Conservation (phyloP, 2,797 vertebrate species). For the Furcifer pardalis region DNA sequence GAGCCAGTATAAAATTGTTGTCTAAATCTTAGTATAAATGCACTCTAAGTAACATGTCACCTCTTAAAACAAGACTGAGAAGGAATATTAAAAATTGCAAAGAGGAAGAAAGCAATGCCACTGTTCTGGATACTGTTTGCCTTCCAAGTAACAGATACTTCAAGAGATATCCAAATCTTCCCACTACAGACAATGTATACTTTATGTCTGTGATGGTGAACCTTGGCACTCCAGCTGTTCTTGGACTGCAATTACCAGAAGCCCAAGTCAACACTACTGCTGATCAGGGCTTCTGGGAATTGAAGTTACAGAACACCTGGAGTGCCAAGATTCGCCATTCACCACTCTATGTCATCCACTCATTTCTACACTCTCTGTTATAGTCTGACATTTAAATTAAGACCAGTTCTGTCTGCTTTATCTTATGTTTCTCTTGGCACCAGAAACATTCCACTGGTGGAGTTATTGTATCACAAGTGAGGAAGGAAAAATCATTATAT, state of each 20-base stretch:
- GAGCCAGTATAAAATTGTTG: too few relatives aligned
- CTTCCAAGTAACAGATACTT: not conserved
- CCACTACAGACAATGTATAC: not conserved
- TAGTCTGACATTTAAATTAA: constrained; percentile 29
- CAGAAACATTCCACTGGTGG: not conserved
- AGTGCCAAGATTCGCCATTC: too few relatives aligned
- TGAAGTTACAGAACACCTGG: too few relatives aligned
- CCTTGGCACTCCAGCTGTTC: too few relatives aligned
- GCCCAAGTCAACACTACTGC: too few relatives aligned
- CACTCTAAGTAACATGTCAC: not conserved
- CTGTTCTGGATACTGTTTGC: not conserved
- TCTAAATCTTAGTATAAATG: too few relatives aligned
- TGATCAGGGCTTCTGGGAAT: too few relatives aligned
- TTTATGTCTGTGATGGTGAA: too few relatives aligned
- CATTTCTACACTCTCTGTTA: fast-evolving
- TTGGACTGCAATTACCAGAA: too few relatives aligned
- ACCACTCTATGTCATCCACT: not conserved
- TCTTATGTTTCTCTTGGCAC: not conserved
- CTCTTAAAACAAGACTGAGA: not conserved
- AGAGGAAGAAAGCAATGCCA: fast-evolving
- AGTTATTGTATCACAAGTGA: not conserved
- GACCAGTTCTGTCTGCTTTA: constrained; percentile 11
- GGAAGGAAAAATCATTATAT: not conserved
- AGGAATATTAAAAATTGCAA: not conserved
- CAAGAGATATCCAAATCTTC: not conserved